Percentiles rank a stretch among this genome's conserved stretches.
Conservation (phyloP, 2,888 invertebrate species). For the Dichetophora obliterata region DNA sequence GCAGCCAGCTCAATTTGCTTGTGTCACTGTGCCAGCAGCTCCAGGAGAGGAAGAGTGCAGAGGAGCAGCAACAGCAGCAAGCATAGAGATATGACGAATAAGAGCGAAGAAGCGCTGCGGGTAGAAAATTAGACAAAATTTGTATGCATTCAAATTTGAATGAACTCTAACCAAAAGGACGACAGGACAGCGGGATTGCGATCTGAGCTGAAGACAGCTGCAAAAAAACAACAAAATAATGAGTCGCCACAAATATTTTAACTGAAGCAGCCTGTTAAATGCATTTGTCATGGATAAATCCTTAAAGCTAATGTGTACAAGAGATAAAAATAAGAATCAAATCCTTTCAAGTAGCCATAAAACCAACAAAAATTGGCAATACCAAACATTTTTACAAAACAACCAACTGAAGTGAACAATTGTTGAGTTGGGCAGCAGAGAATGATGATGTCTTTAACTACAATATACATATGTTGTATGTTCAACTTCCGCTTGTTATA, state of each 20-base stretch:
- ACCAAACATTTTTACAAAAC: slow-evolving; percentile 11
- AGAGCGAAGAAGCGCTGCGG: slow-evolving; percentile 15
- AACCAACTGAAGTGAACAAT: neutral
- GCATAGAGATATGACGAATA: neutral
- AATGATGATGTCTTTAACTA: too few relatives aligned
- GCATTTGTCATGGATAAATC: neutral
- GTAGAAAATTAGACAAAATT: slow-evolving; percentile 17
- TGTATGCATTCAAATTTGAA: neutral
- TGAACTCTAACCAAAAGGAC: neutral
- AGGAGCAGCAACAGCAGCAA: neutral
- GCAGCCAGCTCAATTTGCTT: neutral
- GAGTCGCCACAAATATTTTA: neutral
- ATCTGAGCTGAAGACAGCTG: neutral
- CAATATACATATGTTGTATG: too few relatives aligned
- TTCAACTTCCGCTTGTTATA: slow-evolving; percentile 13
- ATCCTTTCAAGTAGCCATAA: neutral
- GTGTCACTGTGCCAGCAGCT: neutral
- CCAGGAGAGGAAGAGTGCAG: neutral
- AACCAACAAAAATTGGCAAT: neutral
- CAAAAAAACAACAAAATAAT: too few relatives aligned
- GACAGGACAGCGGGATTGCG: neutral
- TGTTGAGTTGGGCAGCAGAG: too few relatives aligned
- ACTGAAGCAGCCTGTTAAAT: slow-evolving; percentile 14
- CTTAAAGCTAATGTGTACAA: neutral
- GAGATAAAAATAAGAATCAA: too few relatives aligned